Evolutionary conservation across 2,888 invertebrate species (phyloP).

Genomic region (Drosophila prostipennis): DNA sequence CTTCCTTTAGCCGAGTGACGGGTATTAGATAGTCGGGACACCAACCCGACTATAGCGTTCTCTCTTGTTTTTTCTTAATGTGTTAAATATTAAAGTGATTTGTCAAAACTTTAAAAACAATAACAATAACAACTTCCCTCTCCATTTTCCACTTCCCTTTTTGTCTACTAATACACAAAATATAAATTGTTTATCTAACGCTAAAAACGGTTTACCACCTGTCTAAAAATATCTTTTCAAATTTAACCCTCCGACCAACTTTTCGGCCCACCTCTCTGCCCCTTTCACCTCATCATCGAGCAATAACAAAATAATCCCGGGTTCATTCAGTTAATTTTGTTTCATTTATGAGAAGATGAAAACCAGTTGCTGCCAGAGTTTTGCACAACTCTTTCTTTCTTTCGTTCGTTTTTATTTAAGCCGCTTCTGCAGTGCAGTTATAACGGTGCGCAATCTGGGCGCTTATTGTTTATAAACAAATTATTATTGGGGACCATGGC

Average conservation of each 20-base stretch:
- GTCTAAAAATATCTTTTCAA: slow-evolving; percentile 3
- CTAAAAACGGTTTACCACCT: slow-evolving; percentile 9
- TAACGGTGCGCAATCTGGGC: slow-evolving; percentile 60
- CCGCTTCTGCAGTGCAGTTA: slow-evolving; percentile 53
- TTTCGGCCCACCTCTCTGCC: not conserved
- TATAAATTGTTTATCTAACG: slow-evolving; percentile 8
- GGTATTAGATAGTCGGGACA: no score
- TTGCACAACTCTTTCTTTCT: slow-evolving; percentile 58
- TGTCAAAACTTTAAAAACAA: not conserved
- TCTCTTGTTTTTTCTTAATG: not conserved
- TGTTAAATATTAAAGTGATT: not conserved
- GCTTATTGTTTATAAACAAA: slow-evolving; percentile 68
- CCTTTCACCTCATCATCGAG: slow-evolving; percentile 3
- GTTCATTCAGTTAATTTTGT: slow-evolving; percentile 31
- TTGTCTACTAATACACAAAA: not conserved
- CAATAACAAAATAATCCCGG: slow-evolving; percentile 17
- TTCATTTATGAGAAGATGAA: slow-evolving; percentile 38
- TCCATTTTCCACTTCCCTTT: not conserved
- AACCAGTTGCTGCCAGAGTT: slow-evolving; percentile 62
- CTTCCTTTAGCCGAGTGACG: no score
- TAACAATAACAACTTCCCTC: not conserved
- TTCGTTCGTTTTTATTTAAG: not conserved
- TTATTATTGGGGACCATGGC: slow-evolving; percentile 14
- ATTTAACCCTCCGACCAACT: slow-evolving; percentile 5
- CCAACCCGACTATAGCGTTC: no score